These are phyloP conservation scores for Temnothorax ravouxi DNA, from an alignment of 2,888 invertebrate genomes.

Conservation along the genomic window DNA sequence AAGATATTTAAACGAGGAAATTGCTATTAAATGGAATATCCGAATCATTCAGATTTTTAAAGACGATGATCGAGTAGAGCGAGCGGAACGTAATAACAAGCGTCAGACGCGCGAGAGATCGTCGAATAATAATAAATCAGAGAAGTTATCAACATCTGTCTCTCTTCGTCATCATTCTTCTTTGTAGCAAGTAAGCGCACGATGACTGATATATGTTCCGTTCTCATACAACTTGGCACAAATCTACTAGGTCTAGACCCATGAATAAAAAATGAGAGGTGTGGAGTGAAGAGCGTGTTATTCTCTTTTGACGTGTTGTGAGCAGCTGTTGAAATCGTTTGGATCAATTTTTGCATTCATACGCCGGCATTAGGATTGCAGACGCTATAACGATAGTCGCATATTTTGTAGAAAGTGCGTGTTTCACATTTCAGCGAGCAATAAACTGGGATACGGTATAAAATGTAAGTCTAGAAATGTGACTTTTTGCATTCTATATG, in stretches of 20 bases:
- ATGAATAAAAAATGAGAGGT: constrained; percentile 68
- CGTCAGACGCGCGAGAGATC: constrained; percentile 27
- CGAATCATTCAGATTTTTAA: constrained; percentile 37
- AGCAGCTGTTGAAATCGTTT: constrained; percentile 37
- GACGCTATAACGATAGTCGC: not conserved
- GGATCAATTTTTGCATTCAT: constrained; percentile 65
- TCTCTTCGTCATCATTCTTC: constrained; percentile 58
- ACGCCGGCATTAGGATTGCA: not conserved
- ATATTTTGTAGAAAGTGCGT: not conserved
- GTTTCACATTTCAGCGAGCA: constrained; percentile 4
- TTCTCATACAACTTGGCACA: constrained; percentile 60
- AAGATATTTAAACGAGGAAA: not conserved
- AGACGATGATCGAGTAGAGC: constrained; percentile 44
- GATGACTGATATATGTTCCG: constrained; percentile 49
- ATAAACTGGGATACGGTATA: not conserved
- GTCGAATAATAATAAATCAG: constrained; percentile 54
- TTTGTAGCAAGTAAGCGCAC: constrained; percentile 47
- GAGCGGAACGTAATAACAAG: constrained; percentile 16
- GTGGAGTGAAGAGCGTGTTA: constrained; percentile 52
- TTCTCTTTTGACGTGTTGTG: constrained; percentile 55
- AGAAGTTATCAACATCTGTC: constrained; percentile 56
- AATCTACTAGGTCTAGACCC: constrained; percentile 62
- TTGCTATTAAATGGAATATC: constrained; percentile 15
- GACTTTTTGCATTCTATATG: not conserved
- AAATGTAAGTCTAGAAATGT: constrained; percentile 3